Conservation (phyloP, 2,113 vertebrate genomes). For the Acanthochromis polyacanthus region DNA sequence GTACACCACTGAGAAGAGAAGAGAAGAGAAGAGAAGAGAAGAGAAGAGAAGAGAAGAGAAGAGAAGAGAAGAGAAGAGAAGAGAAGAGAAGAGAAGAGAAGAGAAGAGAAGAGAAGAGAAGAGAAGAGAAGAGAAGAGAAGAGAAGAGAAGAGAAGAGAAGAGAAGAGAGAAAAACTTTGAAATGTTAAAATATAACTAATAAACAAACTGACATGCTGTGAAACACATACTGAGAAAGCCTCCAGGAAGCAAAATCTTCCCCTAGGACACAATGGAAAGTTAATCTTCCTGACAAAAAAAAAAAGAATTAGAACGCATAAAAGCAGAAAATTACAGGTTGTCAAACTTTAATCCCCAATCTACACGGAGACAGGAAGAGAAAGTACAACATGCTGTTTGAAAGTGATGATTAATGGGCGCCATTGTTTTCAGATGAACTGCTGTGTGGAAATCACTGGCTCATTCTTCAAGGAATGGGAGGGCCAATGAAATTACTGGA, state of each 20-base stretch:
- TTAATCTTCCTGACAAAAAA: constrained; percentile 45
- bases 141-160: not conserved
- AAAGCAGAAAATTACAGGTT: constrained; percentile 48
- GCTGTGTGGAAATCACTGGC: constrained; percentile 35
- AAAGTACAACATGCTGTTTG: not conserved
- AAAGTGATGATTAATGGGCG: constrained; percentile 43
- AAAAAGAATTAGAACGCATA: constrained; percentile 32
- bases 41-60: no score
- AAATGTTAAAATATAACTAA: not conserved
- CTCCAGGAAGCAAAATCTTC: constrained; percentile 17
- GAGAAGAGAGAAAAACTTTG: not conserved
- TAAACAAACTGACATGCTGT: constrained; percentile 2
- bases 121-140: not conserved
- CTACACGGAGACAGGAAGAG: constrained; percentile 2
- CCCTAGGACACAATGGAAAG: constrained; percentile 2
- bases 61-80: no score
- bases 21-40: not conserved
- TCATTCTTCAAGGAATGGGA: constrained; percentile 15
- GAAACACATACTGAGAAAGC: not conserved
- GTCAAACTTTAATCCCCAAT: constrained; percentile 36
- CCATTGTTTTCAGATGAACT: constrained; percentile 17
- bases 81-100: no score
- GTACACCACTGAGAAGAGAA: constrained; percentile 85
- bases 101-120: no score
- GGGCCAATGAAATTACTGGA: not conserved